Percentiles rank a stretch among this genome's conserved stretches.
phyloP scores from a whole-genome alignment of 2,888 invertebrate species.

The Cistogaster globosa region DNA sequence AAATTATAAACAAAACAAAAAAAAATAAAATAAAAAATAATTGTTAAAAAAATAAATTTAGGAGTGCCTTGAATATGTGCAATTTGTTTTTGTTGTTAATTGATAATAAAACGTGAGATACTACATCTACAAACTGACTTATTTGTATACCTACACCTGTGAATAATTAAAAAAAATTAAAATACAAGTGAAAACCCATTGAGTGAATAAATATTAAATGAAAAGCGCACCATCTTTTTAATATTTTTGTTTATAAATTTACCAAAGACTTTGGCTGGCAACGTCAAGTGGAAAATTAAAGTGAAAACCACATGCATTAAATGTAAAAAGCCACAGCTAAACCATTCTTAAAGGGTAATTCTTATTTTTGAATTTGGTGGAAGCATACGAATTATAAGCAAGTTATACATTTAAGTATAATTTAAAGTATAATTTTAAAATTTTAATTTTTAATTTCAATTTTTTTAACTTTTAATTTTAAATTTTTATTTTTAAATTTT shows the following conservation, averaged over 20 bases:
- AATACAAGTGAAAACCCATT: slow-evolving; percentile 5
- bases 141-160: background rate
- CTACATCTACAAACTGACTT: slow-evolving; percentile 3
- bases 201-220: slow-evolving; percentile 20
- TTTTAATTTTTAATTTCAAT: no score
- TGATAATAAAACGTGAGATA: slow-evolving; percentile 2
- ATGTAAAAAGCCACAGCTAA: slow-evolving; percentile 5
- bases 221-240: background rate
- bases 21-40: slow-evolving; percentile 5
- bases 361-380: background rate
- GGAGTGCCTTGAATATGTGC: background rate
- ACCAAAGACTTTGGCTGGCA: slow-evolving; percentile 27
- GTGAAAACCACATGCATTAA: slow-evolving; percentile 40
- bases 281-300: slow-evolving; percentile 47
- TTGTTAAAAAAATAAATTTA: background rate
- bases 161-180: background rate
- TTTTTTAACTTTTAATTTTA: no score
- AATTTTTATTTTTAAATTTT: no score
- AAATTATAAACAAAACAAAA: background rate
- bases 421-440: no score
- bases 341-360: slow-evolving; percentile 17
- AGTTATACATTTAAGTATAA: no score
- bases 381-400: no score
- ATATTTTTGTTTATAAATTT: background rate
- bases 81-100: slow-evolving; percentile 1